Conservation (phyloP, 2,797 vertebrate species). For the Centroberyx gerrardi region DNA sequence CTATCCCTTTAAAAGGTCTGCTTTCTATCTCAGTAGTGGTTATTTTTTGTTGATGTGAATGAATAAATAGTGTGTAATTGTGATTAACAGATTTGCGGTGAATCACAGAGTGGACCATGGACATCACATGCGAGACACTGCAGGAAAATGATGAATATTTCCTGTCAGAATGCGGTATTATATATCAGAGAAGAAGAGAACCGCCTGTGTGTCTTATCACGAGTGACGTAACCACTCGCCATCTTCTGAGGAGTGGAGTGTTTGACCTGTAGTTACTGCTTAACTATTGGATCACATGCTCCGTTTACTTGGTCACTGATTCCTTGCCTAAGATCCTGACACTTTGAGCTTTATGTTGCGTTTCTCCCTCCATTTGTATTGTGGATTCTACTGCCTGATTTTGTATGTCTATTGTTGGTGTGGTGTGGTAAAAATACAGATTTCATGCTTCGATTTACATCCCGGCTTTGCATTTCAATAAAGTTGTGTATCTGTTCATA, state of each 20-base stretch:
- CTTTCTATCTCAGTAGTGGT: no score
- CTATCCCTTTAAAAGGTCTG: no score
- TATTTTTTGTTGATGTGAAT: no score
- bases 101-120: not conserved
- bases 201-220: not conserved
- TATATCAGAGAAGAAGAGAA: not conserved
- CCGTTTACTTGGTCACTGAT: conserved; percentile 58
- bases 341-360: conserved; percentile 2
- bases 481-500: conserved; percentile 20
- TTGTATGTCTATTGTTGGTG: not conserved
- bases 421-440: not conserved
- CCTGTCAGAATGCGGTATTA: not conserved
- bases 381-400: not conserved
- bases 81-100: not conserved
- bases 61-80: no score
- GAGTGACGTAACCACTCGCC: not conserved
- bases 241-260: conserved; percentile 17
- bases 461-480: conserved; percentile 21
- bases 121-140: no score
- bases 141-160: not conserved
- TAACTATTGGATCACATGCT: conserved; percentile 59
- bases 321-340: conserved; percentile 17
- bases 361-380: conserved; percentile 14
- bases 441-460: not conserved
- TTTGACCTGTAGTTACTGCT: conserved; percentile 53